Conservation (phyloP, 2,888 invertebrate species). For the Temnothorax unifasciatus region DNA sequence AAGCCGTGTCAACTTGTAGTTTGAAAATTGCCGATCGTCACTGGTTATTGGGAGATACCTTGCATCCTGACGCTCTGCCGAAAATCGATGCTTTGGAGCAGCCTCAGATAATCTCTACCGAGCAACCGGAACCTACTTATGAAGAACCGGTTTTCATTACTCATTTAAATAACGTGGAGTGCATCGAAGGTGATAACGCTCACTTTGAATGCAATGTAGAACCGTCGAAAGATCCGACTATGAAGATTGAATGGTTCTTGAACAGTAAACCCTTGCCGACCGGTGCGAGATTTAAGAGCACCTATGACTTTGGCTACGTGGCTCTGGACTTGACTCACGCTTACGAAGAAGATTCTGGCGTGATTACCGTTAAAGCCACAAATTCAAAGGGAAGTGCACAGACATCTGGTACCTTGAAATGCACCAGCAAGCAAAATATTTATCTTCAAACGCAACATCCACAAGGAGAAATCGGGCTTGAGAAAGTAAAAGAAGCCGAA, state of each 20-base stretch:
- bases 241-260: slow-evolving; percentile 97
- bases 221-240: slow-evolving; percentile 96
- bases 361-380: slow-evolving; percentile 96
- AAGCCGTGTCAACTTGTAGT: slow-evolving; percentile 97
- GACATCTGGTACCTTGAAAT: slow-evolving; percentile 95
- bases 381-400: slow-evolving; percentile 96
- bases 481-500: slow-evolving; percentile 96
- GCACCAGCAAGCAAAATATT: slow-evolving; percentile 93
- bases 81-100: slow-evolving; percentile 95
- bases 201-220: slow-evolving; percentile 97
- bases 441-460: slow-evolving; percentile 97
- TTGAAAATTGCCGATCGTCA: slow-evolving; percentile 96
- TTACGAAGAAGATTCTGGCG: slow-evolving; percentile 96
- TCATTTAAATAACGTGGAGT: slow-evolving; percentile 96
- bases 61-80: slow-evolving; percentile 95
- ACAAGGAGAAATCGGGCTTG: slow-evolving; percentile 95
- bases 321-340: slow-evolving; percentile 95
- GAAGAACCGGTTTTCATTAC: slow-evolving; percentile 96
- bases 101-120: slow-evolving; percentile 90
- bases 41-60: slow-evolving; percentile 94
- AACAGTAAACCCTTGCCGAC: slow-evolving; percentile 96
- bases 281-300: slow-evolving; percentile 96
- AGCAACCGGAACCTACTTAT: slow-evolving; percentile 92
- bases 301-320: slow-evolving; percentile 98
- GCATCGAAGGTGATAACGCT: slow-evolving; percentile 94